phyloP scores from a whole-genome alignment of 2,888 invertebrate species.

The Sceliomorpha sp. region DNA sequence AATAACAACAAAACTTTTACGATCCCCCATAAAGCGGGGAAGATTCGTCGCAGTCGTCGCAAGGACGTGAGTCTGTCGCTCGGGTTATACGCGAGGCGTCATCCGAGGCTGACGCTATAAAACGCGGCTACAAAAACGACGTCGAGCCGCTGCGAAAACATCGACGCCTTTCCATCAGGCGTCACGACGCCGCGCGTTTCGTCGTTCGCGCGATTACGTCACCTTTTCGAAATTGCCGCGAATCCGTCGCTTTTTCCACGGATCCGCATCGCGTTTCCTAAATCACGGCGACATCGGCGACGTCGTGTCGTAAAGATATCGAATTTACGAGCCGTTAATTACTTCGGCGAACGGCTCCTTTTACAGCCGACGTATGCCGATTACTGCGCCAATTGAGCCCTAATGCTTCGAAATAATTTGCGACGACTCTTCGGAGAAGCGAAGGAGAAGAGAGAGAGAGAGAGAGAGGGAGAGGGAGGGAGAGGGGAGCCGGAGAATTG shows the following conservation, averaged over 20 bases:
- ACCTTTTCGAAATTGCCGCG: too few relatives aligned
- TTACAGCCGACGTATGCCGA: not conserved
- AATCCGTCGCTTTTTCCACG: too few relatives aligned
- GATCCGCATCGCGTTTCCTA: constrained; percentile 5
- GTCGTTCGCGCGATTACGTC: too few relatives aligned
- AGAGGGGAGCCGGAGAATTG: too few relatives aligned
- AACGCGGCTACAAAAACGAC: too few relatives aligned
- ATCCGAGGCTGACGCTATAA: too few relatives aligned
- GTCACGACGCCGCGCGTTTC: too few relatives aligned
- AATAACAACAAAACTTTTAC: not conserved
- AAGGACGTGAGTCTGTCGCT: too few relatives aligned
- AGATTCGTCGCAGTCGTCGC: constrained; percentile 1
- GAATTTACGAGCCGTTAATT: constrained; percentile 23
- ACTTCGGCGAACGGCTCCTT: not conserved
- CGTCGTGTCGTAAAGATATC: constrained; percentile 1
- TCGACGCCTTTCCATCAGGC: too few relatives aligned
- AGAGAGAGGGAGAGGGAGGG: not conserved
- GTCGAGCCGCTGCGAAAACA: too few relatives aligned
- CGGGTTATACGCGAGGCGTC: too few relatives aligned
- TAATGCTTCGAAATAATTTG: constrained; percentile 25
- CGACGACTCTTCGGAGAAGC: constrained; percentile 18
- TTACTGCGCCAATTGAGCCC: constrained; percentile 23
- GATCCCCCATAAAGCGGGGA: not conserved
- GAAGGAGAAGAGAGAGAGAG: not conserved
- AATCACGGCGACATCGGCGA: not conserved